phyloP scores from a whole-genome alignment of 23 tunicate genomes.

The Corella eumyota region DNA sequence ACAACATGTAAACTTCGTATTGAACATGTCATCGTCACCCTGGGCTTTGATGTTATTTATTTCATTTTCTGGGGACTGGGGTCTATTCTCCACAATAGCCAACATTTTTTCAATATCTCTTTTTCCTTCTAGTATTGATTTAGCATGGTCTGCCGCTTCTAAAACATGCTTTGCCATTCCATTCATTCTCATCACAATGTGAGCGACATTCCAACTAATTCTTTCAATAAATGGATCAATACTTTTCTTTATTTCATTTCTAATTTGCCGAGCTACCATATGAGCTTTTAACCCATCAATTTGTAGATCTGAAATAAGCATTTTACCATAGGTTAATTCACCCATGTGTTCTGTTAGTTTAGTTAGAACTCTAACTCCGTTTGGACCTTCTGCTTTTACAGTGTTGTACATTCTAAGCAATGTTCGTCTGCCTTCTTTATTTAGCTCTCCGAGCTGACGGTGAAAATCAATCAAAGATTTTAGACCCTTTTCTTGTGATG shows the following conservation, averaged over 20 bases:
- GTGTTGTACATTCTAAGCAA: conserved; percentile 34
- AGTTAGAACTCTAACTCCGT: conserved; percentile 42
- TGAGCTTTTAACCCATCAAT: conserved; percentile 43
- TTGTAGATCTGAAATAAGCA: conserved; percentile 55
- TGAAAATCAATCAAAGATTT: conserved; percentile 27
- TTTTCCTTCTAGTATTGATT: conserved; percentile 42
- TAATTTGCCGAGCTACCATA: conserved; percentile 25
- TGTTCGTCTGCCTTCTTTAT: conserved; percentile 24
- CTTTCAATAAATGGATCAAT: conserved; percentile 36
- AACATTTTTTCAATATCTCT: no score
- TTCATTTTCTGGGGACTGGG: no score
- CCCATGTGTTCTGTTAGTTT: conserved; percentile 22
- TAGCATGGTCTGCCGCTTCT: conserved; percentile 29
- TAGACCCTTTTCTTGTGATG: conserved; percentile 46
- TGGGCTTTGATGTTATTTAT: no score
- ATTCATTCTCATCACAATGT: conserved; percentile 44
- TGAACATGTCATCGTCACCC: conserved; percentile 3
- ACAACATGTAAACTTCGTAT: conserved; percentile 13
- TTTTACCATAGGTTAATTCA: conserved; percentile 13
- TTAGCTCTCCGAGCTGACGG: conserved; percentile 27
- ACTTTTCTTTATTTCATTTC: conserved; percentile 15
- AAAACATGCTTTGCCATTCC: conserved; percentile 50
- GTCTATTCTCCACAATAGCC: no score
- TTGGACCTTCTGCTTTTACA: conserved; percentile 21
- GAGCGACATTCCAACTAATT: conserved; percentile 23